Evolutionary conservation across 2,113 vertebrate species (phyloP).

Genomic region (Polypterus senegalus): DNA sequence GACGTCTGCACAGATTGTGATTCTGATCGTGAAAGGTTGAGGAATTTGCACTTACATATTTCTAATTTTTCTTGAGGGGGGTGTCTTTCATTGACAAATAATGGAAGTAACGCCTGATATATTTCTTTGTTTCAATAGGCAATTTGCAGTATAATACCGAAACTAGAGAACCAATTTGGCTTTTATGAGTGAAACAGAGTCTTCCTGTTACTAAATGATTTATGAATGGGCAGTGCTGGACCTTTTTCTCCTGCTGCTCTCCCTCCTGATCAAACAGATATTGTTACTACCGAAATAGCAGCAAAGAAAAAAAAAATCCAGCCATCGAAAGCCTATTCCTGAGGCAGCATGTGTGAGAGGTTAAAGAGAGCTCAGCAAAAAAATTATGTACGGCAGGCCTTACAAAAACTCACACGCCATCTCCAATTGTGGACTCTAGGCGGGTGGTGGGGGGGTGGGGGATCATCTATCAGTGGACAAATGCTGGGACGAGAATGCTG

Average conservation of each 20-base stretch:
- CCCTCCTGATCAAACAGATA: conserved; percentile 63
- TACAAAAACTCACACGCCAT: conserved; percentile 75
- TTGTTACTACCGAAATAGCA: conserved; percentile 67
- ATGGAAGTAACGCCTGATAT: too few relatives aligned
- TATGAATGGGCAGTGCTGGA: conserved; percentile 71
- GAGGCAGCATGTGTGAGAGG: conserved; percentile 42
- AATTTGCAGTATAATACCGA: too few relatives aligned
- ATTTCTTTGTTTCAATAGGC: too few relatives aligned
- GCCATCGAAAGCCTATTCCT: conserved; percentile 40
- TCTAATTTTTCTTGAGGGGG: too few relatives aligned
- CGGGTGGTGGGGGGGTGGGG: conserved; percentile 24
- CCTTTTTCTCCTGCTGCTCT: conserved; percentile 19
- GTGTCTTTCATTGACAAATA: too few relatives aligned
- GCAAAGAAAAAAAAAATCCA: conserved; percentile 47
- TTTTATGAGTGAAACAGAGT: conserved; percentile 1
- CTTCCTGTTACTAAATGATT: conserved; percentile 36
- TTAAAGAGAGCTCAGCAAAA: conserved; percentile 62
- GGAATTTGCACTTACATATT: too few relatives aligned
- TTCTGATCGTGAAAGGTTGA: too few relatives aligned
- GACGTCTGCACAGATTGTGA: too few relatives aligned
- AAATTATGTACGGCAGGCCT: conserved; percentile 69
- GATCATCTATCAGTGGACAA: conserved; percentile 98
- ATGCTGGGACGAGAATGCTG: conserved; percentile 86
- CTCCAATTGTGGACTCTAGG: conserved; percentile 66
- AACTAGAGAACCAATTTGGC: too few relatives aligned